These are phyloP conservation scores for Caranx melampygus DNA, from an alignment of 2,113 vertebrate genomes.

Conservation along the genomic window DNA sequence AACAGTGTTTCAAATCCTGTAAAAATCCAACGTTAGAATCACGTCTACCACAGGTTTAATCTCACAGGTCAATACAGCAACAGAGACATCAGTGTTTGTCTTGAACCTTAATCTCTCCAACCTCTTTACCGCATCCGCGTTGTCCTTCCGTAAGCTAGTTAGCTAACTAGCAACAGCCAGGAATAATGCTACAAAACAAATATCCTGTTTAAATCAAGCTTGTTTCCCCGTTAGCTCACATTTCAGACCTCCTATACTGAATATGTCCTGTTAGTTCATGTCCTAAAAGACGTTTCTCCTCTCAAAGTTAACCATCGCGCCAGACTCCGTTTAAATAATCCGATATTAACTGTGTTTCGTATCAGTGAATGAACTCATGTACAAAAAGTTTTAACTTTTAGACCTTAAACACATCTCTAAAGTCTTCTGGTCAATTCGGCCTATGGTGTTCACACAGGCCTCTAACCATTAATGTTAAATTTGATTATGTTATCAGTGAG, in stretches of 20 bases:
- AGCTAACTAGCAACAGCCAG: not conserved
- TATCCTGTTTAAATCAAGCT: not conserved
- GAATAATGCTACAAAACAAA: fast-evolving
- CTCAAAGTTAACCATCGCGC: not conserved
- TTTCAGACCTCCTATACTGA: fast-evolving
- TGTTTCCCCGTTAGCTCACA: not conserved
- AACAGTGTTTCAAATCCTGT: not conserved
- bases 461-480: not conserved
- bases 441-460: not conserved
- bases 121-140: not conserved
- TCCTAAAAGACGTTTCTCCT: fast-evolving
- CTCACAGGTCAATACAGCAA: not conserved
- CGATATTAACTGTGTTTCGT: fast-evolving
- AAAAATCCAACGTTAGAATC: not conserved
- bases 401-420: not conserved
- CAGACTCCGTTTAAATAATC: not conserved
- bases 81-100: fast-evolving
- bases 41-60: fast-evolving
- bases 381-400: not conserved
- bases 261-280: not conserved
- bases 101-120: not conserved
- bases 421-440: constrained; percentile 17
- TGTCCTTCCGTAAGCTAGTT: constrained; percentile 5
- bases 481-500: not conserved
- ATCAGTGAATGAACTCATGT: not conserved